Conservation (phyloP, 2,113 vertebrate species). For the Amphilophus citrinellus region DNA sequence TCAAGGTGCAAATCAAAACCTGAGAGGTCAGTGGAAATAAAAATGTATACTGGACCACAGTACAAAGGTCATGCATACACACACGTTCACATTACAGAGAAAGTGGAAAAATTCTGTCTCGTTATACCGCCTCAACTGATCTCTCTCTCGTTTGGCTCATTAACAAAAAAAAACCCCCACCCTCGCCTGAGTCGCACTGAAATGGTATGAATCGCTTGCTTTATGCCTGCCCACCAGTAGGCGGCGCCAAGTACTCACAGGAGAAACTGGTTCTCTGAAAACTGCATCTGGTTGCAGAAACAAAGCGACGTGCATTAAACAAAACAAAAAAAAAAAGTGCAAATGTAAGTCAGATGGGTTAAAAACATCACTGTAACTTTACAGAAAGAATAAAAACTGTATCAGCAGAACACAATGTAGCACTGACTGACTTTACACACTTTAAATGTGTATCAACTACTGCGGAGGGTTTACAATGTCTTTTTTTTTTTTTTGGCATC, state of each 20-base stretch:
- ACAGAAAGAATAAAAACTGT: neutral
- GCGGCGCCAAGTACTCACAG: slow-evolving; percentile 15
- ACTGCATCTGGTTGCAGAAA: slow-evolving; percentile 16
- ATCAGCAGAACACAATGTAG: neutral
- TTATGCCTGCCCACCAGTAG: neutral
- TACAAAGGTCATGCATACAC: slow-evolving; percentile 12
- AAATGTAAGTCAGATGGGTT: neutral
- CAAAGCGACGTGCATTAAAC: neutral
- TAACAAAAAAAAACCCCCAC: neutral
- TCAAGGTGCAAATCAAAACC: slow-evolving; percentile 12
- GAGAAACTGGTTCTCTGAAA: slow-evolving; percentile 16
- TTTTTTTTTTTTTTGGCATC: neutral
- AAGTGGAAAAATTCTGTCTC: neutral
- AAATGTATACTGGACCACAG: slow-evolving; percentile 38
- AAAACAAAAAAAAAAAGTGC: neutral
- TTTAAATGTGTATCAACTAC: neutral
- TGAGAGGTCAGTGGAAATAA: slow-evolving; percentile 10
- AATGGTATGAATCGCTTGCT: neutral
- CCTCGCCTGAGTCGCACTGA: neutral
- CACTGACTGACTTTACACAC: neutral
- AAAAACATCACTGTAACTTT: neutral
- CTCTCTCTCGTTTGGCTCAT: slow-evolving; percentile 28
- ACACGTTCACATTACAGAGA: slow-evolving; percentile 48
- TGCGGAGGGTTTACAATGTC: neutral
- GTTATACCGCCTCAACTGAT: neutral